Evolutionary conservation across 2,888 invertebrate genomes (phyloP), one percentile per base, ranked within the genome.

Genomic region (Heteromyza rotundicornis): DNA sequence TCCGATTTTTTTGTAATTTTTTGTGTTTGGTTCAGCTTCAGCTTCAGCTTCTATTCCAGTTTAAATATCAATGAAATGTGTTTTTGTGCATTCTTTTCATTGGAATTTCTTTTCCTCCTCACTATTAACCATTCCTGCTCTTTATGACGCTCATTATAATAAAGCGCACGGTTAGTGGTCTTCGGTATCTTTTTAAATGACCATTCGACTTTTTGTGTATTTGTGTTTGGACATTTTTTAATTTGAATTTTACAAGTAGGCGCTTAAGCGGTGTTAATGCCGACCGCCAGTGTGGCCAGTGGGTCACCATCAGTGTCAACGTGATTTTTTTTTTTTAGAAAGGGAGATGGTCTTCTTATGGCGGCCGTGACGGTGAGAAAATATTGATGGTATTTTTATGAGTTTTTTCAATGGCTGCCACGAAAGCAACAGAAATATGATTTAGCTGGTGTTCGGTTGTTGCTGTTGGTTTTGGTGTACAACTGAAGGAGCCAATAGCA

Each of bases 141-240:
- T 62, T 77, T 77, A 78, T 75, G 77, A 67, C 74, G 69, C 73
- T 76, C 77, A 78, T 77, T 77, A 76, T 74, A 74, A 72, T 78
- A 73, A 78, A 78, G 70, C 72, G 72, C 72, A 72, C 78, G 71
- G 75, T 73, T 71, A 74, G 74, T 74, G 73, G 75, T 69, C 74
- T 16, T 5, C 24, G 52, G 14, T 22, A 24, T 52, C 16, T 27
- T 17, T 7, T 24, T 8, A 12, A 22, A 14, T 19, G 22, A 3
- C n/a, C n/a, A 3, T 17, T 52, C 23, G 27, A 24, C 24, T 24
- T 7, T 12, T 32, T 27, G 2, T 17, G 3, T 50, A 20, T 24
- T 24, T 24, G 5, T 24, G 5, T 52, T 52, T 52, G 16, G n/a
- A 2, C 14, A 5, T 8, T 52, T 22, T 52, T 52, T 70, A 70